A percentile compares a stretch with the other conserved stretches of the same genome.
These are phyloP conservation scores for Meta bourneti DNA, from an alignment of 2,888 invertebrate species.

Conservation along the genomic window DNA sequence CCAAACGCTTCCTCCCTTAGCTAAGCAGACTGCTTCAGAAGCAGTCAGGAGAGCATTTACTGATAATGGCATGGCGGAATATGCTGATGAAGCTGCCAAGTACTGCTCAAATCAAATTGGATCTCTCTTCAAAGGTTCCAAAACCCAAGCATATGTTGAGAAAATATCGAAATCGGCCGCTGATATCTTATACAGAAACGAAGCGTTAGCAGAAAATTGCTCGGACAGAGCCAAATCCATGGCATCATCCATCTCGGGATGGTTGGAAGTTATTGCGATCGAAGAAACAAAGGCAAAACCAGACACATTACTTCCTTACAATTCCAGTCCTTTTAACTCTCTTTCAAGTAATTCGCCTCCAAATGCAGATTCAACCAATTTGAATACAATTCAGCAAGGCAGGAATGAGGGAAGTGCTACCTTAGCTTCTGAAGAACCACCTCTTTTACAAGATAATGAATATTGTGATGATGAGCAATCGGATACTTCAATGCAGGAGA, in stretches of 20 bases:
- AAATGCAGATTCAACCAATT: neutral
- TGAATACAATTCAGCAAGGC: too few relatives aligned
- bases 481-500: neutral
- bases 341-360: neutral
- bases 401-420: neutral
- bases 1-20: neutral
- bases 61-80: slow-evolving; percentile 1
- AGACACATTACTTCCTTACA: too few relatives aligned
- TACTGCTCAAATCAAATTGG: neutral
- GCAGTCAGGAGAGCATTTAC: neutral
- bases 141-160: slow-evolving; percentile 31
- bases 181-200: slow-evolving; percentile 19
- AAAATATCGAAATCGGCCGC: slow-evolving; percentile 47
- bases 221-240: slow-evolving; percentile 10
- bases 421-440: neutral
- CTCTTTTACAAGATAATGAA: neutral
- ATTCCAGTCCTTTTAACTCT: neutral
- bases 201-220: slow-evolving; percentile 19
- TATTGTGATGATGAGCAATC: neutral
- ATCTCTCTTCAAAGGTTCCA: neutral
- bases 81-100: slow-evolving; percentile 8
- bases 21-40: neutral
- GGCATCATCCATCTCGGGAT: slow-evolving; percentile 14
- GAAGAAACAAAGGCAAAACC: too few relatives aligned
- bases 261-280: neutral